Percentiles rank a stretch among this genome's conserved stretches.
These are phyloP conservation scores for Morpho deidamia DNA, from an alignment of 2,888 invertebrate species.

Conservation along the genomic window DNA sequence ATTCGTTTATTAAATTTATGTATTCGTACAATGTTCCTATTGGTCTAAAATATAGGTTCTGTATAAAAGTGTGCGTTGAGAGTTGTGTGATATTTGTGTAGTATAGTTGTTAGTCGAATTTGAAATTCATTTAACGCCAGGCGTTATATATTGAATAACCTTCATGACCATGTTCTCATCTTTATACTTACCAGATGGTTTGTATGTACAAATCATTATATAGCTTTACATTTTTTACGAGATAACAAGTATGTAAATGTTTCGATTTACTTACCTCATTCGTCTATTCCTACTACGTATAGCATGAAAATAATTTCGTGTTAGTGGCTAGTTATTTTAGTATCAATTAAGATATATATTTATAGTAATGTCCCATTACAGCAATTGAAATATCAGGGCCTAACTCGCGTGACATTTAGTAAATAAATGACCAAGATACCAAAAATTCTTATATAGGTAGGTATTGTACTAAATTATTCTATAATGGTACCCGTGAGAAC, in stretches of 20 bases:
- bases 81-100: conserved; percentile 21
- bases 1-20: background rate
- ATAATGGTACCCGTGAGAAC: conserved; percentile 30
- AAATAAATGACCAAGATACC: conserved; percentile 58
- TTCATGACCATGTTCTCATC: conserved; percentile 33
- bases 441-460: conserved; percentile 51
- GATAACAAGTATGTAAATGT: conserved; percentile 30
- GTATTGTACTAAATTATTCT: conserved; percentile 47
- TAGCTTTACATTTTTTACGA: conserved; percentile 13
- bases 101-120: conserved; percentile 52
- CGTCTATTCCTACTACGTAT: conserved; percentile 54
- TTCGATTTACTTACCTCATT: conserved; percentile 55
- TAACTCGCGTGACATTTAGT: conserved; percentile 53
- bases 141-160: conserved; percentile 42
- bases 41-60: conserved; percentile 9
- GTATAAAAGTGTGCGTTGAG: conserved; percentile 8
- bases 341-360: conserved; percentile 46
- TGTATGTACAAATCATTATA: conserved; percentile 12
- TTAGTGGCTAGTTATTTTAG: conserved; percentile 49
- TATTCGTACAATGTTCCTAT: conserved; percentile 8
- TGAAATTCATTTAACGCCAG: conserved; percentile 50
- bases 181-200: background rate
- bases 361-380: conserved; percentile 28
- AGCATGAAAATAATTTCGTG: conserved; percentile 42
- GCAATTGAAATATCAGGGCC: conserved; percentile 43